phyloP scores from a whole-genome alignment of 2,888 invertebrate genomes.

The Athrips mouffetella region DNA sequence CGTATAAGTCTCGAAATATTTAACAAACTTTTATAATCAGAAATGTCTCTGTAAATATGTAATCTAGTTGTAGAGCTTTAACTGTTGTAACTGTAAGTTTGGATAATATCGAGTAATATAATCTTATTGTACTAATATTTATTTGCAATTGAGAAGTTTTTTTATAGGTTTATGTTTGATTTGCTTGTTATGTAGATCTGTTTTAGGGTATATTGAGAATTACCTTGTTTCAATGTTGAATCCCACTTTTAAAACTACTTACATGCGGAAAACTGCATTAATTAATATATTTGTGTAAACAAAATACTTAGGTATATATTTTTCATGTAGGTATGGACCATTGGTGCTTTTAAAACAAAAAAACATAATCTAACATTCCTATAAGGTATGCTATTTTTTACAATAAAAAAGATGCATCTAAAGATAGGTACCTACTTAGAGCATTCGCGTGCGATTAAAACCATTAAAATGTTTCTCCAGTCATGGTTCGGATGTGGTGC shows the following conservation, averaged over 20 bases:
- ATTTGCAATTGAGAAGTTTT: constrained; percentile 32
- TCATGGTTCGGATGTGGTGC: too few relatives aligned
- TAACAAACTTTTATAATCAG: constrained; percentile 29
- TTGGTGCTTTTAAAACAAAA: constrained; percentile 30
- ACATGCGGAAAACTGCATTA: too few relatives aligned
- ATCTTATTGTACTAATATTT: constrained; percentile 46
- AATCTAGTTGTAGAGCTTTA: constrained; percentile 72
- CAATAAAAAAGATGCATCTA: not conserved
- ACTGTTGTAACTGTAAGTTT: constrained; percentile 68
- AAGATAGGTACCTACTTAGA: too few relatives aligned
- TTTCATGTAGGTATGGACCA: constrained; percentile 14
- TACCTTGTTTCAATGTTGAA: not conserved
- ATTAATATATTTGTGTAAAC: not conserved
- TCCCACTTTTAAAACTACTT: too few relatives aligned
- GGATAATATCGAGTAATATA: constrained; percentile 31
- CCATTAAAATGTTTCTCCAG: too few relatives aligned
- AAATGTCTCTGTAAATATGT: constrained; percentile 65
- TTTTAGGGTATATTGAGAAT: not conserved
- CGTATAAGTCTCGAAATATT: too few relatives aligned
- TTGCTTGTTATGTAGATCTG: not conserved
- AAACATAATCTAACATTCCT: constrained; percentile 27
- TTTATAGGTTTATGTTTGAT: not conserved
- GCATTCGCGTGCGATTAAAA: too few relatives aligned
- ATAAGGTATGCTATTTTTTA: constrained; percentile 8
- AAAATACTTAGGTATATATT: not conserved